Evolutionary conservation across 2,797 vertebrate species (phyloP).

Genomic region (Bovichtus variegatus): DNA sequence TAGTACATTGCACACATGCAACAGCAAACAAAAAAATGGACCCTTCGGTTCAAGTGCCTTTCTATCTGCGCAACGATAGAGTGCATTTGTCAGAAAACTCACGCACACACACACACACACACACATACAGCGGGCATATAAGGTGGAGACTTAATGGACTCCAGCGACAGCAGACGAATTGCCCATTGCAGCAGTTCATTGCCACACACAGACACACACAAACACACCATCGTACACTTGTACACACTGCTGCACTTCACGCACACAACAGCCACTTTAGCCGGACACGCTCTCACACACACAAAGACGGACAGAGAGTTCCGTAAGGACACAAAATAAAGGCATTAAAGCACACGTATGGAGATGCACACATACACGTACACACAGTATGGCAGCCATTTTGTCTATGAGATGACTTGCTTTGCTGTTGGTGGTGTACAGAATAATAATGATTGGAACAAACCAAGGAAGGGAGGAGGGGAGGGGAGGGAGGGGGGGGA

Average conservation of each 20-base stretch:
- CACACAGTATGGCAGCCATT: slow-evolving; percentile 18
- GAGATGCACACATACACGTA: neutral
- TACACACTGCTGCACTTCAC: no score
- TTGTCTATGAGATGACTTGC: slow-evolving; percentile 9
- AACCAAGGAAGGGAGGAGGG: neutral
- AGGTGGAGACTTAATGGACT: slow-evolving; percentile 50
- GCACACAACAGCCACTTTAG: neutral
- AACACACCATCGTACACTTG: no score
- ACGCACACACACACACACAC: neutral
- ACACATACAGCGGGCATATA: neutral
- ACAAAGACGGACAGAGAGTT: no score
- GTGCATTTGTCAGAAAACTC: slow-evolving; percentile 47
- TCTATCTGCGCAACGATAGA: slow-evolving; percentile 29
- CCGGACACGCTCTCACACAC: neutral
- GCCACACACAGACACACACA: neutral
- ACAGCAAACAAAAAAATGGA: slow-evolving; percentile 55
- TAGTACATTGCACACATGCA: slow-evolving; percentile 41
- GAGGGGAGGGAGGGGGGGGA: neutral
- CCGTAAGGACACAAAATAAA: no score
- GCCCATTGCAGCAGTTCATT: slow-evolving; percentile 21
- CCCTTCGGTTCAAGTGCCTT: slow-evolving; percentile 44
- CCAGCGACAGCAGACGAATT: slow-evolving; percentile 44
- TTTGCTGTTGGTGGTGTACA: slow-evolving; percentile 9
- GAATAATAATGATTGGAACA: slow-evolving; percentile 39
- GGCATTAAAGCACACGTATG: no score